Percentiles rank a stretch among this genome's conserved stretches.
These are phyloP conservation scores for Hirtodrosophila histrioides DNA, from an alignment of 2,888 invertebrate species.

Conservation along the genomic window DNA sequence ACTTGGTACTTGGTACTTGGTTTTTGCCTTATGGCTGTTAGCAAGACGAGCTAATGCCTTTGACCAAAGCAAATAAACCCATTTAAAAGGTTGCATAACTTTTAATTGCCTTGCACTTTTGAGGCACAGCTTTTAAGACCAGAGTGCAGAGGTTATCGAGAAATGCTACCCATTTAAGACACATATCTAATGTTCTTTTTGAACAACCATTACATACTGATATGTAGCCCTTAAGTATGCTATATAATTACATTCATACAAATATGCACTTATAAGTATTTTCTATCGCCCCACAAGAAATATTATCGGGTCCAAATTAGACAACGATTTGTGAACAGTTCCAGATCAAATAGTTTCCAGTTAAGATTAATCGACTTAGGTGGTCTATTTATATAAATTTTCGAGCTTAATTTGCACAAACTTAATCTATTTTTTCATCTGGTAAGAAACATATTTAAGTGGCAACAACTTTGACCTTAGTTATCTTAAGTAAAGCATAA, in stretches of 20 bases:
- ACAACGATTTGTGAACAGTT: no score
- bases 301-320: no score
- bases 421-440: no score
- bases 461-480: no score
- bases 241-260: constrained; percentile 7
- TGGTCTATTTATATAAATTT: no score
- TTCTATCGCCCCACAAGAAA: no score
- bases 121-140: neutral
- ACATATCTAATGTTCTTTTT: neutral
- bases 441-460: no score
- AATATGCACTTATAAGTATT: no score
- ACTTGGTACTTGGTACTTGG: constrained; percentile 18
- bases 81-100: constrained; percentile 46
- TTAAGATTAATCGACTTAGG: no score
- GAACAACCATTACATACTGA: neutral
- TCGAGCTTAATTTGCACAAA: no score
- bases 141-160: neutral
- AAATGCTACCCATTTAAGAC: neutral
- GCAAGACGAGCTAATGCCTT: constrained; percentile 43
- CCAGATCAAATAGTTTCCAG: no score
- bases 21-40: constrained; percentile 19
- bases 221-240: constrained; percentile 45
- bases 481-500: no score
- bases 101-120: constrained; percentile 50
- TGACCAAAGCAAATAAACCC: constrained; percentile 50